phyloP scores from a whole-genome alignment of 2,797 vertebrate species.

The Natrix natrix region DNA sequence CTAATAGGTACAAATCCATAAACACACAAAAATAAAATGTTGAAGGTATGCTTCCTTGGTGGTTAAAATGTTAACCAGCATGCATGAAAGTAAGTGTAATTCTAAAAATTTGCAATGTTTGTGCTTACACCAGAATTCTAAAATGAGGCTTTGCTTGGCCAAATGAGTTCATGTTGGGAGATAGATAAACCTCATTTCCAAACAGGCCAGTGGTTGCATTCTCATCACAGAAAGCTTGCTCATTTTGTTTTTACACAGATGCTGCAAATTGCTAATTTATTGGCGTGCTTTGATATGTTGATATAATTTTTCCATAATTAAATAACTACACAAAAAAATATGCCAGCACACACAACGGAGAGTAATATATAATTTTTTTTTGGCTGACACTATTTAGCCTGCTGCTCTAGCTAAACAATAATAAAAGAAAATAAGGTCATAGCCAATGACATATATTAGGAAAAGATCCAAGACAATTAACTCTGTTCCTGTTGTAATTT shows the following conservation, averaged over 20 bases:
- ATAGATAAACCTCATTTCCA: conserved; percentile 46
- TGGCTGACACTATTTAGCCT: conserved; percentile 19
- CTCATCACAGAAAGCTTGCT: conserved; percentile 39
- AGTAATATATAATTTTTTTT: conserved; percentile 32
- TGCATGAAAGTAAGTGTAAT: conserved; percentile 25
- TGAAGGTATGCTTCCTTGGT: neutral
- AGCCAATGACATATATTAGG: neutral
- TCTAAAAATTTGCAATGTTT: conserved; percentile 34
- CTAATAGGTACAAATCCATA: neutral
- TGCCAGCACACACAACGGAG: conserved; percentile 22
- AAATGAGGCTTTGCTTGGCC: conserved; percentile 47
- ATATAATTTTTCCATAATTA: conserved; percentile 58
- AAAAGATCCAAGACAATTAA: neutral
- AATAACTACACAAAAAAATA: conserved; percentile 52
- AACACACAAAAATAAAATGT: neutral
- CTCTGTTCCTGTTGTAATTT: neutral
- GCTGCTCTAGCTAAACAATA: conserved; percentile 26
- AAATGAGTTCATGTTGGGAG: conserved; percentile 48
- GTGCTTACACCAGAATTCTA: conserved; percentile 18
- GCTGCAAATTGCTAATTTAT: conserved; percentile 48
- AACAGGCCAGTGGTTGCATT: conserved; percentile 43
- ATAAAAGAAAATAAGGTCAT: conserved; percentile 27
- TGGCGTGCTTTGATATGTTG: conserved; percentile 41
- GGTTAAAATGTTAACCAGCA: conserved; percentile 10
- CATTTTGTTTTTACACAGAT: conserved; percentile 36